phyloP scores from a whole-genome alignment of 1,140 invertebrate species.

The Drosophila trapezifrons region DNA sequence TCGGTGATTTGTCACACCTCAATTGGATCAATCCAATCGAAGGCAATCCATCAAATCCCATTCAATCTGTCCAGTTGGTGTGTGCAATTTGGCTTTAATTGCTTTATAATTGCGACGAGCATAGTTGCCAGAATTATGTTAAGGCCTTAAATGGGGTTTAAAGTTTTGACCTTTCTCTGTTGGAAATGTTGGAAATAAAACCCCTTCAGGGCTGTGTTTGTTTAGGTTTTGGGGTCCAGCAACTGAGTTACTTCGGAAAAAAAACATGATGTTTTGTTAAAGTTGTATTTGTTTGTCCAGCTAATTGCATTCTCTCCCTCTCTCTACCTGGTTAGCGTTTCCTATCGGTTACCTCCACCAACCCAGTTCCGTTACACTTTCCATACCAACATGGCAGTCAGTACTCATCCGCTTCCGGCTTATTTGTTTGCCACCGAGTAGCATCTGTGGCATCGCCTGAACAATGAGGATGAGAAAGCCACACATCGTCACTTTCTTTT shows the following conservation, averaged over 20 bases:
- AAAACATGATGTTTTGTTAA: constrained; percentile 32
- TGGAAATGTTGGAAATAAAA: neutral
- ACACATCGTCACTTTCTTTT: constrained; percentile 15
- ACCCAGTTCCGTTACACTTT: constrained; percentile 48
- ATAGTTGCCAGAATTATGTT: constrained; percentile 10
- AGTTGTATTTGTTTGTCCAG: constrained; percentile 67
- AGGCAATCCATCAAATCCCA: no score
- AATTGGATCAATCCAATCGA: constrained; percentile 23
- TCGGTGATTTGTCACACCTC: constrained; percentile 59
- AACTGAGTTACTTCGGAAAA: constrained; percentile 11
- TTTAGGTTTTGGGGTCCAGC: constrained; percentile 15
- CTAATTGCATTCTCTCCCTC: constrained; percentile 53
- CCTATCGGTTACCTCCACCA: constrained; percentile 1
- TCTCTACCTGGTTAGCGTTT: neutral
- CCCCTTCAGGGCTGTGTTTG: constrained; percentile 32
- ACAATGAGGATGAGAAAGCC: constrained; percentile 25
- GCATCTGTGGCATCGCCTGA: constrained; percentile 7
- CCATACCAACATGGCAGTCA: no score
- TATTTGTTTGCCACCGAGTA: constrained; percentile 18
- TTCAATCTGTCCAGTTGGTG: no score
- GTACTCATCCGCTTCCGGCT: constrained; percentile 33
- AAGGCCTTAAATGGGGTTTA: neutral
- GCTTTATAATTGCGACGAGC: constrained; percentile 22
- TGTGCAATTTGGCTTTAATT: constrained; percentile 27
- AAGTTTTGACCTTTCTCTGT: neutral